Percentiles rank a stretch among this genome's conserved stretches.
These are phyloP conservation scores for Pseudomyrmex pallidus DNA, from an alignment of 1,140 invertebrate species.

Conservation along the genomic window DNA sequence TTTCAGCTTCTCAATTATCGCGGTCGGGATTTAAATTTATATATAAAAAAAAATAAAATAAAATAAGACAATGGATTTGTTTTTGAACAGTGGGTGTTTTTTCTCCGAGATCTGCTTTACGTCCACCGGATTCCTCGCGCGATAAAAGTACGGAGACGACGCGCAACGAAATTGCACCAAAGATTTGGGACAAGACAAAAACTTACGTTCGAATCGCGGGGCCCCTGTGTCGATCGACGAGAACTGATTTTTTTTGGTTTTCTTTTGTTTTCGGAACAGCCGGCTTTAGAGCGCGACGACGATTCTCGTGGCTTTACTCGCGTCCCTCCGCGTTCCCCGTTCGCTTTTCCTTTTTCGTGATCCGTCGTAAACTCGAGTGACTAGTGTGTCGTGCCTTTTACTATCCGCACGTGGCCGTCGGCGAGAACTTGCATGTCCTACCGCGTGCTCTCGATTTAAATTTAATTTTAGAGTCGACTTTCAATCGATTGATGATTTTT, in stretches of 20 bases:
- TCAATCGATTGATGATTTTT: constrained; percentile 80
- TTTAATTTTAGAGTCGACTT: constrained; percentile 85
- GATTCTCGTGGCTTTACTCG: constrained; percentile 66
- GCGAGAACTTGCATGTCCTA: constrained; percentile 46
- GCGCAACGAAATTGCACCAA: constrained; percentile 24
- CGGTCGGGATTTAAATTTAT: neutral
- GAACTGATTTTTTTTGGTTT: neutral
- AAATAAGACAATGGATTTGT: neutral
- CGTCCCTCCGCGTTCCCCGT: constrained; percentile 29
- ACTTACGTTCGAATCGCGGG: constrained; percentile 33
- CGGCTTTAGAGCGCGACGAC: constrained; percentile 31
- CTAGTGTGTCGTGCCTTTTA: constrained; percentile 27
- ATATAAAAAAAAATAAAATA: neutral
- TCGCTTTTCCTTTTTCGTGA: constrained; percentile 49
- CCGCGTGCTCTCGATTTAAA: constrained; percentile 79
- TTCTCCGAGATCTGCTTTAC: neutral
- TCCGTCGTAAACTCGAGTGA: constrained; percentile 62
- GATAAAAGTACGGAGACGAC: constrained; percentile 4
- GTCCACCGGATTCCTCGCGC: neutral
- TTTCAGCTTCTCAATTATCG: neutral
- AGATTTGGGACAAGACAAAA: constrained; percentile 44
- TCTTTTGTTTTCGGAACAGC: constrained; percentile 1
- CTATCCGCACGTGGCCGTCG: constrained; percentile 44
- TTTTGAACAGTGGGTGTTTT: neutral
- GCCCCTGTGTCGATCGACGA: constrained; percentile 45